A percentile compares a stretch with the other conserved stretches of the same genome.
Conservation (phyloP, 2,888 invertebrate species). For the Synergus itoensis region DNA sequence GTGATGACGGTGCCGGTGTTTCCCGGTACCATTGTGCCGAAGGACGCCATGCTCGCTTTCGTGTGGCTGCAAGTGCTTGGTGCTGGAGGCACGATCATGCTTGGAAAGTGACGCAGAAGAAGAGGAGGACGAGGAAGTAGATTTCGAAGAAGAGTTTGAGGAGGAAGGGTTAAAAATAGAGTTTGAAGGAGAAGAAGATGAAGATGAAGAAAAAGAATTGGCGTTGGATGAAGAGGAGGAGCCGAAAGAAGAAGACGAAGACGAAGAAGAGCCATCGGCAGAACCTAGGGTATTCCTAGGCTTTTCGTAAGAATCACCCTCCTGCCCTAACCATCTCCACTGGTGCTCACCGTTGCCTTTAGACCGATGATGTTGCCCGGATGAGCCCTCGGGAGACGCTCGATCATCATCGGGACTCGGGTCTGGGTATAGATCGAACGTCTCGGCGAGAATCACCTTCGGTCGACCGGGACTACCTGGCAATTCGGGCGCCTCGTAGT, state of each 20-base stretch:
- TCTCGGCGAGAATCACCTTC: conserved; percentile 63
- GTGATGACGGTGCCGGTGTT: conserved; percentile 74
- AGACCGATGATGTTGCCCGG: conserved; percentile 51
- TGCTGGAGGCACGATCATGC: conserved; percentile 73
- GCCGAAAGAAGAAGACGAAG: conserved; percentile 56
- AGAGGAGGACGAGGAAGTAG: conserved; percentile 64
- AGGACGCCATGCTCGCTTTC: conserved; percentile 51
- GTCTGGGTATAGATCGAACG: conserved; percentile 63
- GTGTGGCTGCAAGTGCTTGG: conserved; percentile 67
- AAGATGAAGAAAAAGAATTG: conserved; percentile 56
- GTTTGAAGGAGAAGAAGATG: conserved; percentile 53
- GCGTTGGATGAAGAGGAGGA: conserved; percentile 46
- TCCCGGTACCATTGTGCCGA: conserved; percentile 56
- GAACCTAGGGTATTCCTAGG: conserved; percentile 53
- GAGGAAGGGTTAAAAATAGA: conserved; percentile 56
- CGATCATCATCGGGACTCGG: conserved; percentile 57
- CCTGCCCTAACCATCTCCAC: conserved; percentile 47
- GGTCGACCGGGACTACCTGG: conserved; percentile 67
- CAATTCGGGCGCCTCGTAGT: conserved; percentile 67
- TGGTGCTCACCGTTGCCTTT: conserved; percentile 58
- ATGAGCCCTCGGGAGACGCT: conserved; percentile 45
- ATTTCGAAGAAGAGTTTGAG: conserved; percentile 46
- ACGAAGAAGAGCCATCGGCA: conserved; percentile 50
- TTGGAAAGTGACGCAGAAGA: conserved; percentile 69
- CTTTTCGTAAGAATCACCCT: conserved; percentile 49